Base-by-base conservation (phyloP, 2,888 invertebrate species). In the Epinotia ramella region DNA sequence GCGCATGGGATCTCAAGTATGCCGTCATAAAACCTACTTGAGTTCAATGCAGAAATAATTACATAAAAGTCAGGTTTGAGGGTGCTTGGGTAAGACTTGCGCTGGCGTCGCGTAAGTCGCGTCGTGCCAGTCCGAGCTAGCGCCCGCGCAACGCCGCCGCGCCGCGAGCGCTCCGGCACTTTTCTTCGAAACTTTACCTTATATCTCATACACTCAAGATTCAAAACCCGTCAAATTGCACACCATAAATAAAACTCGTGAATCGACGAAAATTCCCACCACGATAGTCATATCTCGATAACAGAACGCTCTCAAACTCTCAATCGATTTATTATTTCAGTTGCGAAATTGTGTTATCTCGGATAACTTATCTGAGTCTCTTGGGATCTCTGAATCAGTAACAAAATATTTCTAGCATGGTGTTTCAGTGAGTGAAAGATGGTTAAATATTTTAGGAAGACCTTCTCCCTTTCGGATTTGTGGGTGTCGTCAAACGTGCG, bases 381-480 rank as follows among this genome's bases (percentile, higher is more conserved):
- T 73, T 53, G 20, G 63, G 46, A 63, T 65, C 70, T 20, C 46
- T 73, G 62, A 53, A 24, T 56, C 56, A 18, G 53, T 9, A 18
- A 49, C 16, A 59, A 28, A 46, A 46, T 64, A 56, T 20, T 60
- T 60, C 12, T 28, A 60, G 59, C n/a, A 69, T 64, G 60, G 44
- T 33, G 59, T 64, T 57, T 28, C 49, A 73, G 5, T 18, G 81
- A 83, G 79, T 79, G 80, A 73, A 90, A 88, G 84, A 94, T 93
- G 92, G 90, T 93, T 84, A 93, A 93, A 89, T 86, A 84, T 87
- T 88, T 84, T 86, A 91, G 88, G 86, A 89, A 88, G 81, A 82
- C 78, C 79, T 79, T 89, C 6, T 80, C 87, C 63, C 77, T 90
- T 20, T 87, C 92, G 79, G 87, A 89, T 74, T 81, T 92, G 73